phyloP scores from a whole-genome alignment of 30 jellyfish, hydroid and myxozoan genomes.

The Aurelia aurita complex sp. Pacific region DNA sequence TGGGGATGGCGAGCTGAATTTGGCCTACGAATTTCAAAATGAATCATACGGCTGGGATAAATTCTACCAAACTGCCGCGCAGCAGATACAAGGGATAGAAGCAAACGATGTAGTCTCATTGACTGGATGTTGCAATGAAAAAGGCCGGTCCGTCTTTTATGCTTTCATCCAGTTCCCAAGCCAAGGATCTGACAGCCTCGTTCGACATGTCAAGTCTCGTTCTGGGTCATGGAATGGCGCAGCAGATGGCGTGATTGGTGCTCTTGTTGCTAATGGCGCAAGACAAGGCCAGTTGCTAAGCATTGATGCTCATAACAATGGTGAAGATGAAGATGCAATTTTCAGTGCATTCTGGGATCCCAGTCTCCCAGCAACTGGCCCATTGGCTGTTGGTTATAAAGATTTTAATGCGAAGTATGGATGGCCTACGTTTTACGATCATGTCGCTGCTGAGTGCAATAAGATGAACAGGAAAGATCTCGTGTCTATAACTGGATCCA shows the following conservation, averaged over 20 bases:
- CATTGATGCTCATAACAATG: constrained; percentile 48
- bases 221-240: constrained; percentile 33
- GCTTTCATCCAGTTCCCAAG: constrained; percentile 30
- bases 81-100: constrained; percentile 2
- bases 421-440: constrained; percentile 21
- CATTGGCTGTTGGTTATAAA: constrained; percentile 27
- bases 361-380: constrained; percentile 16
- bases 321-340: constrained; percentile 24
- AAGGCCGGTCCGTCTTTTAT: constrained; percentile 29
- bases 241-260: constrained; percentile 16
- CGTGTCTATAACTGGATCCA: constrained; percentile 27
- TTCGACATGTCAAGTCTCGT: constrained; percentile 2
- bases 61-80: constrained; percentile 21
- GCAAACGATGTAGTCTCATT: constrained; percentile 10
- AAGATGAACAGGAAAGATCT: constrained; percentile 21
- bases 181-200: neutral
- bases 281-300: constrained; percentile 27
- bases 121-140: constrained; percentile 28
- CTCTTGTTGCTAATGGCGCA: constrained; percentile 14
- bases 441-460: neutral
- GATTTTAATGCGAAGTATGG: constrained; percentile 4
- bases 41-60: constrained; percentile 3
- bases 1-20: constrained; percentile 21
- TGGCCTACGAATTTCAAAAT: constrained; percentile 35
- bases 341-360: constrained; percentile 36